These are phyloP conservation scores for Momotus momota DNA, from an alignment of 2,797 vertebrate species.

Conservation along the genomic window DNA sequence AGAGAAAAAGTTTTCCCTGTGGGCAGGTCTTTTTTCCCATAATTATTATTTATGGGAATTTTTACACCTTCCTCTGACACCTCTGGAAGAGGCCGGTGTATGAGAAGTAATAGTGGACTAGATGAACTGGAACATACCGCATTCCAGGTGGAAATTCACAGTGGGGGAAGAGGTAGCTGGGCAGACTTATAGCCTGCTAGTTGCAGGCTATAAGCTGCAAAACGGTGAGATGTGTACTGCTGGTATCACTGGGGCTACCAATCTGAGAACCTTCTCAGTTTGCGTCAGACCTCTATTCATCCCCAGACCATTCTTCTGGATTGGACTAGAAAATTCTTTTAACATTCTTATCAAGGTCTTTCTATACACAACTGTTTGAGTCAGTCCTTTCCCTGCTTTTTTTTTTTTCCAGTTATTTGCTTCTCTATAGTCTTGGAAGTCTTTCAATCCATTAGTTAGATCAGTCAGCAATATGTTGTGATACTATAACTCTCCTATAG, in stretches of 20 bases:
- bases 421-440: neutral
- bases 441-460: neutral
- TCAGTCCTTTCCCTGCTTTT: neutral
- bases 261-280: neutral
- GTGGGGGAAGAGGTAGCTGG: neutral
- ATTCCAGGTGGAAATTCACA: neutral
- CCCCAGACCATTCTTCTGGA: neutral
- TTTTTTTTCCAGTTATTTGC: neutral
- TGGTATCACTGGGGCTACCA: accelerated
- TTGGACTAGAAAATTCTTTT: neutral
- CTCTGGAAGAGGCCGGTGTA: neutral
- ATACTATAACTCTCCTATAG: neutral
- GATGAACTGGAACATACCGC: neutral
- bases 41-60: slow-evolving; percentile 54
- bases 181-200: neutral
- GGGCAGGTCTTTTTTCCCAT: neutral
- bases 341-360: neutral
- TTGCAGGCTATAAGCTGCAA: neutral
- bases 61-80: slow-evolving; percentile 45
- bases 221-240: neutral
- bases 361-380: neutral
- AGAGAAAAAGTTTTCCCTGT: slow-evolving; percentile 17
- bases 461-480: neutral
- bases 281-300: neutral
- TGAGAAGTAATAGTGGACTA: neutral